Evolutionary conservation across 2,888 invertebrate species (phyloP).

Genomic region (Oegoconia quadripuncta): DNA sequence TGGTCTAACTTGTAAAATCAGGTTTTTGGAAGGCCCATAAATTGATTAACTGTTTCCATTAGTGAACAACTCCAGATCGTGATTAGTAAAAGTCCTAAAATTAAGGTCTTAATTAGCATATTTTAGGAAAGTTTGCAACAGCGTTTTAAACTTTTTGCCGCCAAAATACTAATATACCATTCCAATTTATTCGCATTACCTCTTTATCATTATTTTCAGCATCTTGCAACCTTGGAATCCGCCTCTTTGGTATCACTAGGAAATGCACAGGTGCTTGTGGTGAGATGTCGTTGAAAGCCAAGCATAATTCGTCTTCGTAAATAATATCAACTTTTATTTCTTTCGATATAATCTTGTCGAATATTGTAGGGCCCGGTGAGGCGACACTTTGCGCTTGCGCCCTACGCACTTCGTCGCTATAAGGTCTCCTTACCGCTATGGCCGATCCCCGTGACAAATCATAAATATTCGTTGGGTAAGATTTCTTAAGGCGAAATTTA

Average conservation of each 20-base stretch:
- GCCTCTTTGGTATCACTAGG: constrained; percentile 88
- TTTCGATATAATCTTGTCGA: constrained; percentile 86
- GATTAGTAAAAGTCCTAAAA: constrained; percentile 1
- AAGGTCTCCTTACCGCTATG: constrained; percentile 56
- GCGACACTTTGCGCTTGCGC: constrained; percentile 57
- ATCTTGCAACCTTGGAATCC: constrained; percentile 82
- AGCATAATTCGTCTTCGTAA: constrained; percentile 88
- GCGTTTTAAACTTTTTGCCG: constrained; percentile 1
- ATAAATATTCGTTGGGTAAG: constrained; percentile 70
- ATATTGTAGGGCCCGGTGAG: constrained; percentile 80
- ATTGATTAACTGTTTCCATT: too few relatives aligned
- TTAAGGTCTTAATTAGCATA: not conserved
- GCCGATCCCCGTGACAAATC: constrained; percentile 64
- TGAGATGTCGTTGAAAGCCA: constrained; percentile 89
- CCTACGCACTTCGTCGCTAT: constrained; percentile 64
- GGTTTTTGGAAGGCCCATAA: too few relatives aligned
- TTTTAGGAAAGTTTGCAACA: not conserved
- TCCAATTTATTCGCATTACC: constrained; percentile 42
- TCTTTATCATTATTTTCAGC: constrained; percentile 79
- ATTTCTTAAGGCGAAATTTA: constrained; percentile 64
- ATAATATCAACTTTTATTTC: constrained; percentile 90
- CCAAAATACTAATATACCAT: not conserved
- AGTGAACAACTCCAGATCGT: not conserved
- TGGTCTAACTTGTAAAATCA: too few relatives aligned
- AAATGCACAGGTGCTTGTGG: constrained; percentile 93